These are phyloP conservation scores for Dryocosmus kuriphilus DNA, from an alignment of 2,888 invertebrate species.

Conservation along the genomic window DNA sequence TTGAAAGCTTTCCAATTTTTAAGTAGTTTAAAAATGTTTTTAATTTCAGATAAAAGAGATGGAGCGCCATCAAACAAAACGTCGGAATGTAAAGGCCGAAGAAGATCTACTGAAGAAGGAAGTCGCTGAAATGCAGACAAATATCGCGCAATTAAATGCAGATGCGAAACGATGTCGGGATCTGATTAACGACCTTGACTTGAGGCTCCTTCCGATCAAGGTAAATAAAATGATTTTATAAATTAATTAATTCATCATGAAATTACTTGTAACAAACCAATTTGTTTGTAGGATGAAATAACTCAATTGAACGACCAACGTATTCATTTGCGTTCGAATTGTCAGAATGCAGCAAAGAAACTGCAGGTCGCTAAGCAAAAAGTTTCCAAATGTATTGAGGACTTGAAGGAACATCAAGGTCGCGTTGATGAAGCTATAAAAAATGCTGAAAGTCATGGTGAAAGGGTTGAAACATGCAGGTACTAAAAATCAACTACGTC, in stretches of 20 bases:
- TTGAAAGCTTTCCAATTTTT: not conserved
- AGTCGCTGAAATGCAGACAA: constrained; percentile 73
- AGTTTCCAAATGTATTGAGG: constrained; percentile 63
- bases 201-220: constrained; percentile 62
- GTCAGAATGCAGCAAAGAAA: constrained; percentile 54
- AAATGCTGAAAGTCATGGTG: constrained; percentile 78
- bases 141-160: constrained; percentile 74
- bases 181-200: constrained; percentile 58
- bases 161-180: constrained; percentile 66
- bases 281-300: constrained; percentile 76
- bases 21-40: not conserved
- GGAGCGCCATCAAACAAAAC: constrained; percentile 70
- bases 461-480: constrained; percentile 79
- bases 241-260: not conserved
- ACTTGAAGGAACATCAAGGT: constrained; percentile 75
- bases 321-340: constrained; percentile 60
- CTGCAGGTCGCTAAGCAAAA: constrained; percentile 56
- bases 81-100: constrained; percentile 62
- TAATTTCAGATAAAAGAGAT: constrained; percentile 75
- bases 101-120: constrained; percentile 69
- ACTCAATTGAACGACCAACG: constrained; percentile 76
- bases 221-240: constrained; percentile 51
- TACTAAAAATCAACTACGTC: constrained; percentile 60
- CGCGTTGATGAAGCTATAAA: constrained; percentile 71
- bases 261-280: not conserved